phyloP scores from a whole-genome alignment of 2,113 vertebrate genomes.

The Chaetops frenatus region DNA sequence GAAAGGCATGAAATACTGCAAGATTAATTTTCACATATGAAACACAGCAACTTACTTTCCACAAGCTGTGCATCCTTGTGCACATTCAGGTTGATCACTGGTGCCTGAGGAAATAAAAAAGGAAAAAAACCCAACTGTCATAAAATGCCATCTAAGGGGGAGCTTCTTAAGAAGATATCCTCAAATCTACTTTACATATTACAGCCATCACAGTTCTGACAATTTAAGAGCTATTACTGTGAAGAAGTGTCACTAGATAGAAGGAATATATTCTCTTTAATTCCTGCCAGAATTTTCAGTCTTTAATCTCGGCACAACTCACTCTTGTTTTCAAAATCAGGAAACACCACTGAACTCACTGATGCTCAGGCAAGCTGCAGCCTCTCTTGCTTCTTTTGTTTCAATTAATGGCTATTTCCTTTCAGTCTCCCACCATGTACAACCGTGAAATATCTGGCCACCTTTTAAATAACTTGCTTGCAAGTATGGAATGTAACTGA shows the following conservation, averaged over 20 bases:
- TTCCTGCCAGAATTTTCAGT: not conserved
- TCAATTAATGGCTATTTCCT: not conserved
- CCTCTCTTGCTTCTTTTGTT: not conserved
- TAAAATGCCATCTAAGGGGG: not conserved
- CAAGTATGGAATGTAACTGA: not conserved
- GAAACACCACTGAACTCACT: not conserved
- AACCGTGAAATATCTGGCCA: not conserved
- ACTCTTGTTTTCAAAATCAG: not conserved
- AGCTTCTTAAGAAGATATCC: not conserved
- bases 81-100: slow-evolving; percentile 47
- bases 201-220: not conserved
- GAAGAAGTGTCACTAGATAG: not conserved
- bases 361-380: not conserved
- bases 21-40: not conserved
- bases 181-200: not conserved
- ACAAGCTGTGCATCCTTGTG: slow-evolving; percentile 7
- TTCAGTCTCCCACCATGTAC: not conserved
- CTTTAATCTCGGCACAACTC: not conserved
- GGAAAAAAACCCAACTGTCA: not conserved
- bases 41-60: slow-evolving; percentile 67
- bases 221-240: not conserved
- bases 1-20: not conserved
- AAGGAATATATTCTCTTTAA: not conserved
- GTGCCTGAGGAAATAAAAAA: slow-evolving; percentile 3
- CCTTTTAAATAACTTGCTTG: not conserved